Evolutionary conservation across 1,140 invertebrate genomes (phyloP), one percentile per base, ranked within the genome.

Genomic region (Pseudomyrmex cubaensis): DNA sequence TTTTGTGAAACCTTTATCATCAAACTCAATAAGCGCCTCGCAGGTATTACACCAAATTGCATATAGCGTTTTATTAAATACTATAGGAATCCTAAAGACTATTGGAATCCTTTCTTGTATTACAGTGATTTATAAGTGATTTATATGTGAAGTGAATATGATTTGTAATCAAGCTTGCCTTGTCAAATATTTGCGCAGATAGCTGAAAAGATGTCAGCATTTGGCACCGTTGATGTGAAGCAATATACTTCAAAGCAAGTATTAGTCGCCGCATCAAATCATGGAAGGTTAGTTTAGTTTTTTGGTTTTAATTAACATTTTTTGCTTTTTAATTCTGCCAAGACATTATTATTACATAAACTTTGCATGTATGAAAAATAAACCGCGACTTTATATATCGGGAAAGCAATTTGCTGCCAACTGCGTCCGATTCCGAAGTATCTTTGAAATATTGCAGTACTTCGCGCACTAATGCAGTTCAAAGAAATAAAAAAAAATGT

Each of bases 261-360:
- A 17, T 82, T 95, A 46, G 89, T 95, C 8, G 94, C 94, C 20
- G 93, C 94, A 17, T 89, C 93, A 52, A 95, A 93, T 90, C 92
- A 92, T 78, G 73, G 82, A 76, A 93, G 88, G 95, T 95, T 77
- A 91, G 93, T 93, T 61, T 7, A 5, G 5, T 25, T 59, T 4
- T 2, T 12, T 63, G 50, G 8, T 25, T 25, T 10, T 54, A 56
- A 84, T 73, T 7, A 22, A 35, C 20, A 2, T 22, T 10, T 9
- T 22, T 22, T 61, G 22, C 5, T 20, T 25, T n/a, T 13, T 35
- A 35, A 35, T 35, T 35, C 35, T 22, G 57, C 2, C n/a, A 20
- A 59, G n/a, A 59, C 2, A 22, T 20, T 46, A 64, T 35, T 12
- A 35, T 77, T 80, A 35, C 8, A 78, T 3, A 50, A 57, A 69